These are phyloP conservation scores for Ceratina japonica DNA, from an alignment of 1,140 invertebrate species.

Conservation along the genomic window DNA sequence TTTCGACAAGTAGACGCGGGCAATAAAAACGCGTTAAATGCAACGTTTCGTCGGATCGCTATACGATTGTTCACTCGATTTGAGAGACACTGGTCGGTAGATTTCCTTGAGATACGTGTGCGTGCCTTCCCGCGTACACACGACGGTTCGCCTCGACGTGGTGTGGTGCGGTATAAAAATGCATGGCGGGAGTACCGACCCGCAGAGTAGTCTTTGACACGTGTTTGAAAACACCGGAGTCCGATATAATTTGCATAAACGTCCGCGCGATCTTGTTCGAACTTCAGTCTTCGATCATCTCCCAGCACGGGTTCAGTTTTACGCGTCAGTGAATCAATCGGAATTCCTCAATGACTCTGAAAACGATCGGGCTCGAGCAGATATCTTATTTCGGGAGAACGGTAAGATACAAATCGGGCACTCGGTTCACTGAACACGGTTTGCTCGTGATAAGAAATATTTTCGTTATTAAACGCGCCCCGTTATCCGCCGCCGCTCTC, in stretches of 20 bases:
- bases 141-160: background rate
- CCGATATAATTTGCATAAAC: slow-evolving; percentile 16
- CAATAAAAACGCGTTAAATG: too few species aligned
- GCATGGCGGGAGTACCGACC: slow-evolving; percentile 61
- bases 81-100: slow-evolving; percentile 22
- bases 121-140: background rate
- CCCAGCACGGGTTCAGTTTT: background rate
- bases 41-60: background rate
- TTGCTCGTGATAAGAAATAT: background rate
- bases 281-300: background rate
- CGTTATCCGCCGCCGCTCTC: background rate
- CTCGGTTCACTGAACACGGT: background rate
- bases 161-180: slow-evolving; percentile 56
- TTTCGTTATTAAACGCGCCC: background rate
- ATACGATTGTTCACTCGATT: background rate
- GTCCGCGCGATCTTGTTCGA: background rate
- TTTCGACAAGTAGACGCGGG: too few species aligned
- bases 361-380: slow-evolving; percentile 14
- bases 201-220: slow-evolving; percentile 63
- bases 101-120: background rate
- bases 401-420: slow-evolving; percentile 26
- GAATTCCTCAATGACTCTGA: slow-evolving; percentile 44
- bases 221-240: slow-evolving; percentile 49
- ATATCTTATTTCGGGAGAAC: slow-evolving; percentile 30
- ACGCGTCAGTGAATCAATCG: background rate